Conservation (phyloP, 2,888 invertebrate genomes). For the Shargacucullia verbasci region DNA sequence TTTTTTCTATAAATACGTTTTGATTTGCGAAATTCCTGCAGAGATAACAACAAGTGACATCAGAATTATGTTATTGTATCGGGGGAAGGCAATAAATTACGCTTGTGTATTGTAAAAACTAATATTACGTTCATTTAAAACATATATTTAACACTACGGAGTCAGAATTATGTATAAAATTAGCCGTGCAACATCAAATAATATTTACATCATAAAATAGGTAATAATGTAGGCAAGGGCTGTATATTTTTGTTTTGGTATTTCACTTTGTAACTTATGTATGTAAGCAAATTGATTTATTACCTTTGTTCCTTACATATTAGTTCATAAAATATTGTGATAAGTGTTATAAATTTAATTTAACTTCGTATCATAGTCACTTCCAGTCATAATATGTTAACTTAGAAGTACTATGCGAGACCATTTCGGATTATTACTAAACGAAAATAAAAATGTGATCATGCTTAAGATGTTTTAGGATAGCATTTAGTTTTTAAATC, state of each 20-base stretch:
- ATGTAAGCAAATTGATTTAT: conserved; percentile 64
- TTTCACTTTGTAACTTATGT: conserved; percentile 62
- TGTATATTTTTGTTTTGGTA: conserved; percentile 64
- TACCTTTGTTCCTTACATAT: conserved; percentile 80
- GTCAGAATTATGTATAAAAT: conserved; percentile 55
- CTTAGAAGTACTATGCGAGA: conserved; percentile 79
- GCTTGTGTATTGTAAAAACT: conserved; percentile 89
- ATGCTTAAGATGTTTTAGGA: conserved; percentile 72
- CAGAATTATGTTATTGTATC: conserved; percentile 77
- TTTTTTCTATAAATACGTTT: conserved; percentile 23
- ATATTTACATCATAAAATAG: conserved; percentile 53
- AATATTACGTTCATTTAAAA: conserved; percentile 67
- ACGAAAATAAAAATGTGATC: conserved; percentile 80
- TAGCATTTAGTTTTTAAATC: conserved; percentile 72
- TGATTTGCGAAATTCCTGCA: conserved; percentile 33
- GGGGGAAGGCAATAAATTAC: conserved; percentile 93
- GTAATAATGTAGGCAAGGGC: conserved; percentile 65
- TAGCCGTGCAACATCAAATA: conserved; percentile 51
- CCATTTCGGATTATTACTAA: conserved; percentile 72
- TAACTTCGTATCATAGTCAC: conserved; percentile 86
- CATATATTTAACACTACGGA: conserved; percentile 54
- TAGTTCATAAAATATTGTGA: conserved; percentile 82
- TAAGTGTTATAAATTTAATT: conserved; percentile 80
- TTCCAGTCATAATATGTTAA: conserved; percentile 89
- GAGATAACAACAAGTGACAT: conserved; percentile 47